Conservation (phyloP, 2,888 invertebrate genomes). For the Alentia gelatinosa region DNA sequence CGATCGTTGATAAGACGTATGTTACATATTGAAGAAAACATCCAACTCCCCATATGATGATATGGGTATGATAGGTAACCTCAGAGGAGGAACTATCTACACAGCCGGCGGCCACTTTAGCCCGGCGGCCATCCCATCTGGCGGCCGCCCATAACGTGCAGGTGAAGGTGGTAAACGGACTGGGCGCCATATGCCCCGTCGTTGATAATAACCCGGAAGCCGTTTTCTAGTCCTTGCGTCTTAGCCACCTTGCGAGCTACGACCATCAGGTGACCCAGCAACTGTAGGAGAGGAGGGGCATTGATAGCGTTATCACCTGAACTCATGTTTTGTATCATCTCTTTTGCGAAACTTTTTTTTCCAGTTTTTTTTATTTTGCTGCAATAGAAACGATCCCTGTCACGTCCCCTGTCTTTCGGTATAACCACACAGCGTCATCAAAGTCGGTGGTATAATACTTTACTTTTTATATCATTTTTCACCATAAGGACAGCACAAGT, state of each 20-base stretch:
- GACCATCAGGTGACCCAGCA: slow-evolving; percentile 90
- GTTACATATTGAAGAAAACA: too few species aligned
- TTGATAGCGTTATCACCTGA: neutral
- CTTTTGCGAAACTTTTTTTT: neutral
- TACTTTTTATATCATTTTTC: too few species aligned
- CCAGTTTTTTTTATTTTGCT: neutral
- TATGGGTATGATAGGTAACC: too few species aligned
- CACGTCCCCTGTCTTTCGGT: too few species aligned
- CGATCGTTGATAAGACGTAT: too few species aligned
- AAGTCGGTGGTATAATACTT: too few species aligned
- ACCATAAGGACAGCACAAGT: too few species aligned
- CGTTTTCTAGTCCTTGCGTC: slow-evolving; percentile 86
- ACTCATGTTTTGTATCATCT: neutral
- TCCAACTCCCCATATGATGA: too few species aligned
- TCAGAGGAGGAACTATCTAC: too few species aligned
- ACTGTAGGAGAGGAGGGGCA: slow-evolving; percentile 80
- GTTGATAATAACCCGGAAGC: slow-evolving; percentile 94
- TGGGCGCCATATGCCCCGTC: slow-evolving; percentile 95
- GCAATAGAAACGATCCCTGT: neutral
- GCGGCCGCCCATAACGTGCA: slow-evolving; percentile 95
- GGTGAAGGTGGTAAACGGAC: slow-evolving; percentile 95
- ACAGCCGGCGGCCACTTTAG: slow-evolving; percentile 65
- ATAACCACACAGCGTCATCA: too few species aligned
- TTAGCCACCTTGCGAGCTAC: slow-evolving; percentile 91
- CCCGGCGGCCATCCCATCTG: slow-evolving; percentile 96